These are phyloP conservation scores for Psophia crepitans DNA, from an alignment of 2,113 vertebrate genomes.

Conservation along the genomic window DNA sequence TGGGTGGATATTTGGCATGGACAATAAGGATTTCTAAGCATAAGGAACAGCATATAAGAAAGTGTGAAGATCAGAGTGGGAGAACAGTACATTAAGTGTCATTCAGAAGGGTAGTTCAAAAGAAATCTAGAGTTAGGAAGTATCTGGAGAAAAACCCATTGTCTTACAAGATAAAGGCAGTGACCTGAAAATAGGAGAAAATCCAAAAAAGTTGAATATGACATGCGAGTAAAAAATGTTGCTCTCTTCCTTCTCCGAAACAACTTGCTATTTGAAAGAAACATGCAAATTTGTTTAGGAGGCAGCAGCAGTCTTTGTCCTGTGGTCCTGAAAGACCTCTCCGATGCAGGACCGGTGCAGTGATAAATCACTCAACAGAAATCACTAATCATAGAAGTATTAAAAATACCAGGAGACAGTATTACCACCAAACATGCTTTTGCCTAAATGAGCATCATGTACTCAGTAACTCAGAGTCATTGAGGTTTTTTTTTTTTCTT, in stretches of 20 bases:
- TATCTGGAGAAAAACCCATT: neutral
- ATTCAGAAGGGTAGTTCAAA: neutral
- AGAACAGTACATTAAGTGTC: neutral
- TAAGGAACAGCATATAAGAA: neutral
- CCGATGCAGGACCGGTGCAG: neutral
- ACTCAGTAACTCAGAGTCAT: neutral
- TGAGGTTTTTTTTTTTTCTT: neutral
- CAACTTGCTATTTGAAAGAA: neutral
- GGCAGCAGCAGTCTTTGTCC: neutral
- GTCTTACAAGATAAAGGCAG: neutral
- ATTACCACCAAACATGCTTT: neutral
- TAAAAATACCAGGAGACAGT: neutral
- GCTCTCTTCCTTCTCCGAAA: neutral
- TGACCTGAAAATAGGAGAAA: neutral
- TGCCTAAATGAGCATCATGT: neutral
- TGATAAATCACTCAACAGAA: neutral
- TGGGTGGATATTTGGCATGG: neutral
- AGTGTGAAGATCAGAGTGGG: neutral
- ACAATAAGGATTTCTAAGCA: neutral
- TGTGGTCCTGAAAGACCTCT: neutral
- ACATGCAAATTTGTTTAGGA: neutral
- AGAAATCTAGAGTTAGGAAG: neutral
- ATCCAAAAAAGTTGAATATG: accelerated
- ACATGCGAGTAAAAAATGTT: neutral
- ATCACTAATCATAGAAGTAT: neutral